These are phyloP conservation scores for Halictus ligatus DNA, from an alignment of 2,888 invertebrate species.

Conservation along the genomic window DNA sequence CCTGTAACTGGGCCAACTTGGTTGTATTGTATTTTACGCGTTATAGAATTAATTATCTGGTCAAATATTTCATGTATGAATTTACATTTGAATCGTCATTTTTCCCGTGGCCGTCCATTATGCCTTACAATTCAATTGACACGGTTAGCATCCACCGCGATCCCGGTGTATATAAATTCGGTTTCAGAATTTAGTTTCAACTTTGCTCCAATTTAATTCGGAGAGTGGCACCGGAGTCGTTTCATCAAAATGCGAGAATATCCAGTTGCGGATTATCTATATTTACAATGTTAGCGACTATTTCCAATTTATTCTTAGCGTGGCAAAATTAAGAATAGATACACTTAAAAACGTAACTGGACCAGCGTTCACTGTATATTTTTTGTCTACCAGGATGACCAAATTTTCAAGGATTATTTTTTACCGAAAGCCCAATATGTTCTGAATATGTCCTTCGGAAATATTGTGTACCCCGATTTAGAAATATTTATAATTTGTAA, in stretches of 20 bases:
- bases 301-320: neutral
- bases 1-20: neutral
- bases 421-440: too few relatives aligned
- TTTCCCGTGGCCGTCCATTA: neutral
- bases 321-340: neutral
- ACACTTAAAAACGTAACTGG: too few relatives aligned
- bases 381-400: too few relatives aligned
- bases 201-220: neutral
- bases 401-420: too few relatives aligned
- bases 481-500: too few relatives aligned
- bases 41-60: neutral
- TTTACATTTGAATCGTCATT: conserved; percentile 1
- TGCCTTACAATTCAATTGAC: neutral
- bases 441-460: too few relatives aligned
- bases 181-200: neutral
- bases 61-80: neutral
- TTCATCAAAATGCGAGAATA: neutral
- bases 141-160: neutral
- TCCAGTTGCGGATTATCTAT: neutral
- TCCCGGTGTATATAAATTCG: neutral
- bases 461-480: too few relatives aligned
- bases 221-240: neutral
- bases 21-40: neutral
- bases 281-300: neutral
- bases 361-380: too few relatives aligned